Evolutionary conservation across 2,888 invertebrate species (phyloP).

Genomic region (Drosophila pegasa): DNA sequence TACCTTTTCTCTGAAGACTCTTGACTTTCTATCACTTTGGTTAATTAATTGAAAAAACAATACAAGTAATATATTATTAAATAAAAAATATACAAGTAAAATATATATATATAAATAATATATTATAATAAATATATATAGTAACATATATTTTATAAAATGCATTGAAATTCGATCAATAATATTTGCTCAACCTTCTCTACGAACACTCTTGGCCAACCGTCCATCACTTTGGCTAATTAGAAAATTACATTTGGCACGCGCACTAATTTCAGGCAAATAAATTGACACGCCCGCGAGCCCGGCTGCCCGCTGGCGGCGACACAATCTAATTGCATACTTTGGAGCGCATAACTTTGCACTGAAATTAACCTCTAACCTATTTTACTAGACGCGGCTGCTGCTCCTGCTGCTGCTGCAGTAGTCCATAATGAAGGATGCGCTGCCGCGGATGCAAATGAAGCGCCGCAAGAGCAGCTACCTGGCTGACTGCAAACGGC

Average conservation of each 20-base stretch:
- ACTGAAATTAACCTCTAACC: conserved; percentile 82
- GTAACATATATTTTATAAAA: too few relatives aligned
- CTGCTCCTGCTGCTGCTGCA: conserved; percentile 34
- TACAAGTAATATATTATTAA: too few relatives aligned
- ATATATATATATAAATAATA: too few relatives aligned
- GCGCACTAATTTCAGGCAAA: conserved; percentile 71
- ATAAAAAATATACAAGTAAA: too few relatives aligned
- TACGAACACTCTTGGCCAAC: not conserved
- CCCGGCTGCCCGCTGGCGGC: conserved; percentile 46
- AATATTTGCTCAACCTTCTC: too few relatives aligned
- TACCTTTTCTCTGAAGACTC: too few relatives aligned
- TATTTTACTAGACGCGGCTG: conserved; percentile 61
- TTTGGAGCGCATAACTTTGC: conserved; percentile 80
- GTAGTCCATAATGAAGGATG: conserved; percentile 69
- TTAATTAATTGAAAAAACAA: too few relatives aligned
- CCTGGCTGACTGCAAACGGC: conserved; percentile 50
- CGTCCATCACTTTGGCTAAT: conserved; percentile 61
- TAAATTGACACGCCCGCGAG: conserved; percentile 60
- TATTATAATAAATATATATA: too few relatives aligned
- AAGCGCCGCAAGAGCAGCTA: conserved; percentile 56
- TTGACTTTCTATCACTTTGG: too few relatives aligned
- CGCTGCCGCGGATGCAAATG: conserved; percentile 73
- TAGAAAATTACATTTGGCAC: conserved; percentile 75
- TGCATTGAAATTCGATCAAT: too few relatives aligned
- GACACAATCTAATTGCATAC: conserved; percentile 79